Percentiles rank a stretch among this genome's conserved stretches.
These are phyloP conservation scores for Rallus crepitans DNA, from an alignment of 2,797 vertebrate genomes.

Conservation along the genomic window DNA sequence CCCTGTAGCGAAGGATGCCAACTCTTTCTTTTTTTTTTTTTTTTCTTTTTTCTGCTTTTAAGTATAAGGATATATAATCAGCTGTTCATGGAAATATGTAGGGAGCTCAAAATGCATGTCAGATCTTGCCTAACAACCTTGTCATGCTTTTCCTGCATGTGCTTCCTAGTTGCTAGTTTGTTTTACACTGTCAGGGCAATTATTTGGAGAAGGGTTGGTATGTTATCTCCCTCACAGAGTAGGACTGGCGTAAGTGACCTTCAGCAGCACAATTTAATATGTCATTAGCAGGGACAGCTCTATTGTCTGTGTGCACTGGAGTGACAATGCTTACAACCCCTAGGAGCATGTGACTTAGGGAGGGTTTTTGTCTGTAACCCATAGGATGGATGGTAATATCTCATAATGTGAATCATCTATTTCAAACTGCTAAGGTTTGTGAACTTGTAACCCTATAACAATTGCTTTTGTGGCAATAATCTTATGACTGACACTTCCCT, in stretches of 20 bases:
- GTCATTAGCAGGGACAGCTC: neutral
- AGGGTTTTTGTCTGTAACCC: neutral
- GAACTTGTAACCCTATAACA: neutral
- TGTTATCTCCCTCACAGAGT: fast-evolving
- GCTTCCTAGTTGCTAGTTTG: neutral
- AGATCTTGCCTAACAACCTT: neutral
- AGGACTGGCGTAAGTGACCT: neutral
- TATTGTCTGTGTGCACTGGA: neutral
- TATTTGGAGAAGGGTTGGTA: neutral
- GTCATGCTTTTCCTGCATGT: fast-evolving
- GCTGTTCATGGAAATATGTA: neutral
- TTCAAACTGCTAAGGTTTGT: neutral
- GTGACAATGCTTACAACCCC: neutral
- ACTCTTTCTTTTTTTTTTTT: too few species aligned
- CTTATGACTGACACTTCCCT: neutral
- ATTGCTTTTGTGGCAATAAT: neutral
- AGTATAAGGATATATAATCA: neutral
- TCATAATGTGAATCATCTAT: neutral
- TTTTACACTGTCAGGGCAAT: neutral
- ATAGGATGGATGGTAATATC: neutral
- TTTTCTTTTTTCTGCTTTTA: neutral
- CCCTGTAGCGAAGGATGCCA: neutral
- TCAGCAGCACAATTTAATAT: neutral
- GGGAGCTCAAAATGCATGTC: neutral
- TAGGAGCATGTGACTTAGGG: neutral